These are phyloP conservation scores for Mormoops blainvillei DNA, from an alignment of 2,113 vertebrate genomes.

Conservation along the genomic window DNA sequence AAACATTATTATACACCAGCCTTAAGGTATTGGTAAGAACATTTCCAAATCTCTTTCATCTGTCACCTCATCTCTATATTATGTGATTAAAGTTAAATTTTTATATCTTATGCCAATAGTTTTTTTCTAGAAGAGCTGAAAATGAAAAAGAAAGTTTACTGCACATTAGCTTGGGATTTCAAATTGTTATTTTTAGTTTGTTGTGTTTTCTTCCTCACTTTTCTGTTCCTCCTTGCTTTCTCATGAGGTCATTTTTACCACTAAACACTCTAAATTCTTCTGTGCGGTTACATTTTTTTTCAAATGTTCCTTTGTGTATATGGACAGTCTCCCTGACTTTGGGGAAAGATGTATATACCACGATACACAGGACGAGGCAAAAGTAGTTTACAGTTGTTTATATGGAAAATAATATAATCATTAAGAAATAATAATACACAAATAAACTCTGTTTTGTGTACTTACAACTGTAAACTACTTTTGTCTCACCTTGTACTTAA, in stretches of 20 bases:
- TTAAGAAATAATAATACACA: not conserved
- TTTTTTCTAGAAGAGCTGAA: conserved; percentile 42
- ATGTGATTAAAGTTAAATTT: conserved; percentile 46
- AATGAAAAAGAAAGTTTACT: not conserved
- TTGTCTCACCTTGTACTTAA: not conserved
- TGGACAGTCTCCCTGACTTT: not conserved
- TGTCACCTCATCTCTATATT: conserved; percentile 15
- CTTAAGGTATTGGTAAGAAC: conserved; percentile 17
- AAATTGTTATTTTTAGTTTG: not conserved
- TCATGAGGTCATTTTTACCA: not conserved
- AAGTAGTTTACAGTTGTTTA: not conserved
- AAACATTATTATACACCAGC: conserved; percentile 7
- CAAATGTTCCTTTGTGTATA: not conserved
- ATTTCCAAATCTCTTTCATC: conserved; percentile 1
- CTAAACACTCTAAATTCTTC: not conserved
- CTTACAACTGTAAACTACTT: not conserved
- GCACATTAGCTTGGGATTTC: conserved; percentile 13
- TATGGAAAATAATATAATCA: not conserved
- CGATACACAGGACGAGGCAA: not conserved
- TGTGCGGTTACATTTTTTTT: not conserved
- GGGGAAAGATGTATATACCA: not conserved
- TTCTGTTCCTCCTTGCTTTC: not conserved
- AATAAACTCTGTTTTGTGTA: not conserved
- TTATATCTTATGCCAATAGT: not conserved
- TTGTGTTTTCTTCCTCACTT: not conserved